Evolutionary conservation across 2,797 vertebrate genomes (phyloP).

Genomic region (Cossypha heuglini): DNA sequence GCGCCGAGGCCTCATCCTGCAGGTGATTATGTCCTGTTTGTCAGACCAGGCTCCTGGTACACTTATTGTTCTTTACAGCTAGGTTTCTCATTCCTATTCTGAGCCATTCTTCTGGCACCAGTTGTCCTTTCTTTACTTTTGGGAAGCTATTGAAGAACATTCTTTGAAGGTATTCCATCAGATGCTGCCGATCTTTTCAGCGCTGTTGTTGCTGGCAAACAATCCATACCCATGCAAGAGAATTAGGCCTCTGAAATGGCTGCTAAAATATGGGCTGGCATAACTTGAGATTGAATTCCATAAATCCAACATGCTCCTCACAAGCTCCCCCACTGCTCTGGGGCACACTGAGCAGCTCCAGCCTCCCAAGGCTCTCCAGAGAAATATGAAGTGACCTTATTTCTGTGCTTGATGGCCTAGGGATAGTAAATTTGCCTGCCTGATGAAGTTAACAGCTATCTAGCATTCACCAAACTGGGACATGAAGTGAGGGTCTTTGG

Average conservation of each 20-base stretch:
- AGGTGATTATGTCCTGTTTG: background rate
- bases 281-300: conserved; percentile 14
- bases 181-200: background rate
- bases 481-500: background rate
- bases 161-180: conserved; percentile 48
- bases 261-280: conserved; percentile 8
- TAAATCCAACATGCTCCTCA: accelerated
- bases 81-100: background rate
- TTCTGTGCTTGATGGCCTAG: background rate
- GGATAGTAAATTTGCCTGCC: background rate
- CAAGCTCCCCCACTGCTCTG: background rate
- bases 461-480: background rate
- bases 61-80: conserved; percentile 28
- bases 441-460: background rate
- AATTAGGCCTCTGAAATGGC: background rate
- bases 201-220: conserved; percentile 21
- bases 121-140: conserved; percentile 33
- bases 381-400: background rate
- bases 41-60: background rate
- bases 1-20: background rate
- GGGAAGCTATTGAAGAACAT: conserved; percentile 7
- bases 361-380: background rate
- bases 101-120: conserved; percentile 11
- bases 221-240: background rate
- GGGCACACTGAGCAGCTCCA: background rate